Conservation (phyloP, 2,797 vertebrate species). For the Acrossocheilus fasciatus region DNA sequence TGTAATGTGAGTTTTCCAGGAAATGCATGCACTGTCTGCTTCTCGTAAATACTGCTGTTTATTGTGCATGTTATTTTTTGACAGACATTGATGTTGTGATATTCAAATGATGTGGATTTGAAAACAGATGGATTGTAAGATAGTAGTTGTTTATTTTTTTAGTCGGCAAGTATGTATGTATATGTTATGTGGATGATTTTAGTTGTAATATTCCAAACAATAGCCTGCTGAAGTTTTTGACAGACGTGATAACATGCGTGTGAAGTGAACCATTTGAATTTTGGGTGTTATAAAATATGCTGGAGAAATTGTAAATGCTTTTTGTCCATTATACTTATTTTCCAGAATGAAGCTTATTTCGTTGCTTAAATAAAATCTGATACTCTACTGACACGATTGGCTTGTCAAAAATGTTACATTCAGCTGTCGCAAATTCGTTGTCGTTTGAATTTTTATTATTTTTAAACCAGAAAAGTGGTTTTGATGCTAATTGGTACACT, state of each 20-base stretch:
- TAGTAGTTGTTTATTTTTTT: background rate
- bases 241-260: background rate
- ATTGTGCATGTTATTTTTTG: background rate
- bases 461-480: no score
- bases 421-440: no score
- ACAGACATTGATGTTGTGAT: background rate
- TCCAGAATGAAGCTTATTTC: background rate
- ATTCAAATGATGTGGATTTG: background rate
- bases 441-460: no score
- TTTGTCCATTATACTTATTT: background rate
- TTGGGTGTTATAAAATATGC: no score
- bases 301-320: background rate
- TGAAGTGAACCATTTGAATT: no score
- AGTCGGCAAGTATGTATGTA: background rate
- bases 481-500: no score
- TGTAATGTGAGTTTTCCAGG: background rate
- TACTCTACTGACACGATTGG: background rate
- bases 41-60: background rate
- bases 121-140: background rate
- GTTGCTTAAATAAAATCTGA: background rate
- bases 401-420: no score
- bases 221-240: background rate
- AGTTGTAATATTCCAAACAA: no score
- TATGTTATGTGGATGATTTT: no score
- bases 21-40: background rate